Evolutionary conservation across 2,113 vertebrate species (phyloP).

Genomic region (Tychaedon coryphoeus): DNA sequence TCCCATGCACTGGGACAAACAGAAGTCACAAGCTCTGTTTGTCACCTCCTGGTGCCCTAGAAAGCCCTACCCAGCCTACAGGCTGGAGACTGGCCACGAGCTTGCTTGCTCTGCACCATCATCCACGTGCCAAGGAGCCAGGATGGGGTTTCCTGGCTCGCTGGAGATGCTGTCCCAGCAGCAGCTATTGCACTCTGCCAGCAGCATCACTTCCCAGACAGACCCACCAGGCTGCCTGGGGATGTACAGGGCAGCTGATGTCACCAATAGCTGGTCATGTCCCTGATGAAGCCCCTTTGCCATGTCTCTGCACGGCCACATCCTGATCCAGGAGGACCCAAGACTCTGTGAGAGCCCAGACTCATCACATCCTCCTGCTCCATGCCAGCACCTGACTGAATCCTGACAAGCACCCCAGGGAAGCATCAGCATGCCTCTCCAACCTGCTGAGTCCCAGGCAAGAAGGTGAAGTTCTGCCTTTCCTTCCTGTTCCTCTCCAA

Average conservation of each 20-base stretch:
- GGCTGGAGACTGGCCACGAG: neutral
- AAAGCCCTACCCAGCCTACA: neutral
- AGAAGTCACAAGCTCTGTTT: conserved; percentile 39
- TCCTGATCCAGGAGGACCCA: neutral
- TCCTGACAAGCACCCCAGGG: neutral
- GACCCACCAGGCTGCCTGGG: neutral
- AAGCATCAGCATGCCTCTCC: neutral
- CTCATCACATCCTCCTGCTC: fast-evolving
- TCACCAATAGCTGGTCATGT: neutral
- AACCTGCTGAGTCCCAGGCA: neutral
- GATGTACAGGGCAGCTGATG: neutral
- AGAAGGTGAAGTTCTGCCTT: neutral
- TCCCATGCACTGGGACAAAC: conserved; percentile 13
- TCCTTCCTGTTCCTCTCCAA: neutral
- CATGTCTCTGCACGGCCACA: neutral
- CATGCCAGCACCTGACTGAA: neutral
- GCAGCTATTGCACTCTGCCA: neutral
- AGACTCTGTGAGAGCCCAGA: neutral
- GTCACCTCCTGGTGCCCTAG: conserved; percentile 17
- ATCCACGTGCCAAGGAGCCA: neutral
- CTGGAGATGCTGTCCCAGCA: neutral
- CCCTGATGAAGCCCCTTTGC: neutral
- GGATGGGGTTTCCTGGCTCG: neutral
- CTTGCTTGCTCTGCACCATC: neutral
- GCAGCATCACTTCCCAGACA: neutral